Evolutionary conservation across 2,113 vertebrate species (phyloP), one percentile per base, ranked within the genome.

Genomic region (Corythaeola cristata): DNA sequence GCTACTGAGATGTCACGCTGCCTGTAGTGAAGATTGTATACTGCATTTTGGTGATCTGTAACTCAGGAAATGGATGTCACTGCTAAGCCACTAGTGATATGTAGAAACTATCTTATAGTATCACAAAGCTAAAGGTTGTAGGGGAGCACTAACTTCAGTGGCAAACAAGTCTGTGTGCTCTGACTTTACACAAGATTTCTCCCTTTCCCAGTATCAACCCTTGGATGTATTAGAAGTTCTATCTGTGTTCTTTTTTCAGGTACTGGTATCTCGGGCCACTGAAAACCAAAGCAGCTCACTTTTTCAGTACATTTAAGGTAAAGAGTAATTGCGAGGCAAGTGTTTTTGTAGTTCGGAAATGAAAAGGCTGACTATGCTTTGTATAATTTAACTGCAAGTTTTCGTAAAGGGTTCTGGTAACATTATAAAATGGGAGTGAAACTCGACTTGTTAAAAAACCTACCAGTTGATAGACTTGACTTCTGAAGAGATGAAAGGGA

Each of bases 241-340:
- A 0, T 93, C 47, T 82, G 56, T 88, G 81, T 90, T 71, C 7
- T 95, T 76, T 82, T 96, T 96, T 66, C 95, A 99, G 99, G 93
- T 99, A 99, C 93, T 99, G 99, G 99, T 99, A 99, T 90, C 98
- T 99, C 52, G 99, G 99, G 37, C 99, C 99, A 81, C 97, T 99
- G 89, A 99, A 99, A 98, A 98, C 98, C 44, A 99, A 98, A 97
- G 99, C 99, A 92, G 99, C 99, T 76, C 99, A 99, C 93, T 98
- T 99, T 97, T 99, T 99, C 88, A 99, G 98, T 66, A 98, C 98
- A 13, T 90, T 99, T 45, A 98, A 98, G 98, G 99, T 99, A 97
- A 97, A 81, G 27, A 62, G 47, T 67, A 37, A 49, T 82, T 90
- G 17, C 15, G 2, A 84, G 22, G 13, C 24, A 83, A 41, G 15